Evolutionary conservation across 1,140 invertebrate species (phyloP).

Genomic region (Ips nitidus): DNA sequence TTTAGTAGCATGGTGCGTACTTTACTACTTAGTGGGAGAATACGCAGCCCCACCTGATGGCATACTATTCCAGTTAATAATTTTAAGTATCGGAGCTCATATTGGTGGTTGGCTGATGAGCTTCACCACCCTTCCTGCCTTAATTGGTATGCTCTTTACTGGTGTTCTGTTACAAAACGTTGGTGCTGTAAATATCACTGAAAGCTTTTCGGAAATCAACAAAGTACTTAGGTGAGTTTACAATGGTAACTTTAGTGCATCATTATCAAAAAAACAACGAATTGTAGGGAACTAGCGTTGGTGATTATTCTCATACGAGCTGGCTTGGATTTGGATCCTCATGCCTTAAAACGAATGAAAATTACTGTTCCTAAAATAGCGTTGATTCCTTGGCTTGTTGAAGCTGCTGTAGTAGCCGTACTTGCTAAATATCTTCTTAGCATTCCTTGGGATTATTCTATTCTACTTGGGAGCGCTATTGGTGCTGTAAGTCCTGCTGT

Average conservation of each 20-base stretch:
- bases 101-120: conserved; percentile 79
- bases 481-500: conserved; percentile 94
- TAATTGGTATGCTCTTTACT: conserved; percentile 84
- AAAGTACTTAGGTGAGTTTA: conserved; percentile 64
- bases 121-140: conserved; percentile 75
- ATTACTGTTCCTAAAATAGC: conserved; percentile 79
- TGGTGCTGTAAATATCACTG: conserved; percentile 70
- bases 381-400: conserved; percentile 81
- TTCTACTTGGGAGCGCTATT: conserved; percentile 83
- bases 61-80: conserved; percentile 75
- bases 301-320: conserved; percentile 91
- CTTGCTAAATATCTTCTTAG: conserved; percentile 73
- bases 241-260: conserved; percentile 36
- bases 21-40: conserved; percentile 71
- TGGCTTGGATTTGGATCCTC: conserved; percentile 88
- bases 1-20: conserved; percentile 72
- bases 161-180: conserved; percentile 77
- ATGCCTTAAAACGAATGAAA: conserved; percentile 77
- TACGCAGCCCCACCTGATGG: conserved; percentile 75
- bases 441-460: conserved; percentile 85
- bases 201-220: conserved; percentile 62
- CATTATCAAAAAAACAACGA: background rate
- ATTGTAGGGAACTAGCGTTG: conserved; percentile 79
- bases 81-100: conserved; percentile 73
- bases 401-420: conserved; percentile 69